These are phyloP conservation scores for Parauchenoglanis punctatus DNA, from an alignment of 2,797 vertebrate species.

Conservation along the genomic window DNA sequence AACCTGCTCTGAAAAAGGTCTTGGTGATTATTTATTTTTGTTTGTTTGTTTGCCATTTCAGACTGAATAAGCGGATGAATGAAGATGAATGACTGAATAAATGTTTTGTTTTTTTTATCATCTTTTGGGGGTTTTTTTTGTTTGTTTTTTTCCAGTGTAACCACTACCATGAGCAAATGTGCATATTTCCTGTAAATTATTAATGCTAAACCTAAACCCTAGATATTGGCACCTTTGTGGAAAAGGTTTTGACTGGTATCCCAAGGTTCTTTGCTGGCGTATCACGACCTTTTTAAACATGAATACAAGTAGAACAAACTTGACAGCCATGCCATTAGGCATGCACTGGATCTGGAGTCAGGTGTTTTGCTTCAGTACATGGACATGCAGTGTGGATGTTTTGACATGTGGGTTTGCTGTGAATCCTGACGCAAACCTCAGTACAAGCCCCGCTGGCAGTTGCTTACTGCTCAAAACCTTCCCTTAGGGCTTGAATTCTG, in stretches of 20 bases:
- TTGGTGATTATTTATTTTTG: too few relatives aligned
- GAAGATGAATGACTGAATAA: too few relatives aligned
- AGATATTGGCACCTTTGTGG: not conserved
- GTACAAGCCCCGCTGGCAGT: not conserved
- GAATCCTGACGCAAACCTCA: not conserved
- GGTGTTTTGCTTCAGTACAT: not conserved
- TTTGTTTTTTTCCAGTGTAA: too few relatives aligned
- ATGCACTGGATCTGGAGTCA: not conserved
- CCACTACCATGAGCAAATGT: too few relatives aligned
- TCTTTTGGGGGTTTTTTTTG: too few relatives aligned
- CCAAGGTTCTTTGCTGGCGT: not conserved
- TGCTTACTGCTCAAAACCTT: not conserved
- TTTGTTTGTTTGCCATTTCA: too few relatives aligned
- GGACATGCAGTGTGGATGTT: not conserved
- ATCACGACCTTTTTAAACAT: not conserved
- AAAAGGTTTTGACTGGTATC: not conserved
- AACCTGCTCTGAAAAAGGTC: too few relatives aligned
- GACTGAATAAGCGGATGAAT: too few relatives aligned
- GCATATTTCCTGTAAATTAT: not conserved
- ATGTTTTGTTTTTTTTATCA: too few relatives aligned
- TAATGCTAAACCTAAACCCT: not conserved
- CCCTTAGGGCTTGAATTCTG: not conserved
- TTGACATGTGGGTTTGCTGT: not conserved
- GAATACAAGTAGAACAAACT: not conserved
- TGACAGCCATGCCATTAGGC: not conserved